phyloP scores from a whole-genome alignment of 2,797 vertebrate genomes.

The Cyprinodon diabolis region DNA sequence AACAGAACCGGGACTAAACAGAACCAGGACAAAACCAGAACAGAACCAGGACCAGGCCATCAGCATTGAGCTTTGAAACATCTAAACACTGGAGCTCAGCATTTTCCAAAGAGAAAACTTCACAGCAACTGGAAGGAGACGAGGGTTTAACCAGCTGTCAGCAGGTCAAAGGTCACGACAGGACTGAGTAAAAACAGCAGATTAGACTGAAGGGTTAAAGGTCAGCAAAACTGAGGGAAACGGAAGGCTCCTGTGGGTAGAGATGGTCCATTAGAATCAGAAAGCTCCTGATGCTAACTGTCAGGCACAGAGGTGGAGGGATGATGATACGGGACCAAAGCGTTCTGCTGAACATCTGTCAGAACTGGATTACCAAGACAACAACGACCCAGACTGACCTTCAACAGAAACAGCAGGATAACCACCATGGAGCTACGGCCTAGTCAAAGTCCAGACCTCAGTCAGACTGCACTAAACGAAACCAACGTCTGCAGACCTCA shows the following conservation, averaged over 20 bases:
- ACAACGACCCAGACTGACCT: not conserved
- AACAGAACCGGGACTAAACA: no score
- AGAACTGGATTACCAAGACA: not conserved
- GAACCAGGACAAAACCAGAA: no score
- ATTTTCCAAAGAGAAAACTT: no score
- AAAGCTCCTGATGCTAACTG: not conserved
- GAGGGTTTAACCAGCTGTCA: no score
- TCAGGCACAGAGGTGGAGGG: not conserved
- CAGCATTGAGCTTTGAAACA: no score
- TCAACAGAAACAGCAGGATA: not conserved
- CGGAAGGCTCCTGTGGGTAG: not conserved
- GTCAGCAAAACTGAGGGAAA: no score
- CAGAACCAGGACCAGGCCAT: no score
- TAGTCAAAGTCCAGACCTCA: not conserved
- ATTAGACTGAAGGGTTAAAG: not conserved
- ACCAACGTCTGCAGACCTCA: not conserved
- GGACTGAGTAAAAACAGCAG: not conserved
- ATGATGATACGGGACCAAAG: not conserved
- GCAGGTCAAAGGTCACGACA: no score
- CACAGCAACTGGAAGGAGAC: no score
- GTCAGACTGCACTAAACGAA: not conserved
- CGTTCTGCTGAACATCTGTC: not conserved
- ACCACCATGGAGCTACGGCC: not conserved
- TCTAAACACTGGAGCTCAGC: no score
- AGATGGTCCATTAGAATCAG: not conserved